A percentile compares a stretch with the other conserved stretches of the same genome.
Evolutionary conservation across 2,888 invertebrate species (phyloP).

Genomic region (Dolichomitus sp.): DNA sequence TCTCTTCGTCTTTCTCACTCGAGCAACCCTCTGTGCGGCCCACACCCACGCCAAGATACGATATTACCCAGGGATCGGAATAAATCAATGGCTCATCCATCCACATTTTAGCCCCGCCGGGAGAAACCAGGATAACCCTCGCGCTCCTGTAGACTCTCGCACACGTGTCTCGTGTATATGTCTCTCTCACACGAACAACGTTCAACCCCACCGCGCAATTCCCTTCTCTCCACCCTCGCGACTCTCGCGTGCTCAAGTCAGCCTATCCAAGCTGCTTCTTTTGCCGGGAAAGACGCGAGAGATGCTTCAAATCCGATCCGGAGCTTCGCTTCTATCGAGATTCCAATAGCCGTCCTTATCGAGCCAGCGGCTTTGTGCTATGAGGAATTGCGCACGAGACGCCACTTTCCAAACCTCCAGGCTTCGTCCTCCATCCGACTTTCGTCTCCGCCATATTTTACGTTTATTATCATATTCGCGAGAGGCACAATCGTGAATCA

Average conservation of each 20-base stretch:
- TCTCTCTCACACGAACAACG: slow-evolving; percentile 16
- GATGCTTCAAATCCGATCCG: slow-evolving; percentile 83
- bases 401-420: slow-evolving; percentile 63
- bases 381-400: slow-evolving; percentile 83
- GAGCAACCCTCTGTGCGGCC: slow-evolving; percentile 25
- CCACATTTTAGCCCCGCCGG: slow-evolving; percentile 83
- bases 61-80: slow-evolving; percentile 84
- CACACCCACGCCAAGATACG: slow-evolving; percentile 75
- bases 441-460: slow-evolving; percentile 77
- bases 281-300: slow-evolving; percentile 71
- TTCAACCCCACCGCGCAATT: slow-evolving; percentile 18
- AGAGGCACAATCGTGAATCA: slow-evolving; percentile 79
- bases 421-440: slow-evolving; percentile 76
- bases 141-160: slow-evolving; percentile 57
- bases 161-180: slow-evolving; percentile 57
- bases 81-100: slow-evolving; percentile 85
- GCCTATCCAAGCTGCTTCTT: slow-evolving; percentile 54
- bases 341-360: slow-evolving; percentile 85
- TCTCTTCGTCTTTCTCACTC: slow-evolving; percentile 39
- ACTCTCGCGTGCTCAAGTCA: slow-evolving; percentile 9
- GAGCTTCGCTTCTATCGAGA: slow-evolving; percentile 82
- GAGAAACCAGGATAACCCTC: slow-evolving; percentile 72
- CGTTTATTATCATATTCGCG: slow-evolving; percentile 84
- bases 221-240: slow-evolving; percentile 8
- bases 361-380: slow-evolving; percentile 82